phyloP scores from a whole-genome alignment of 2,113 vertebrate species.

The Indicator maculatus region DNA sequence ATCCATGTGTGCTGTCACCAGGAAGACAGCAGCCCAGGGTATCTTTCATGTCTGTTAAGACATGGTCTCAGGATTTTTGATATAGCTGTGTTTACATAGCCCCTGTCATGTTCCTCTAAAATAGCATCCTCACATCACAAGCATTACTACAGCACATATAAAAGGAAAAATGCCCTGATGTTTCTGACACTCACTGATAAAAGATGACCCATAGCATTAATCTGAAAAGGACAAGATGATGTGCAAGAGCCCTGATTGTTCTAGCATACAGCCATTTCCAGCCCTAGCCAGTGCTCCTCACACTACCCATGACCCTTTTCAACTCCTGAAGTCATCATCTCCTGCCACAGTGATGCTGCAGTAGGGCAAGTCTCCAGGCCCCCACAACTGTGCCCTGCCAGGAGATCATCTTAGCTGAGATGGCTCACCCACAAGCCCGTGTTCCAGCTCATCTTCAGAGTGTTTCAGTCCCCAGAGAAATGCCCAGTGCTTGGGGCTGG shows the following conservation, averaged over 20 bases:
- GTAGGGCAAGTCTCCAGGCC: not conserved
- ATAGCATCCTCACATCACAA: not conserved
- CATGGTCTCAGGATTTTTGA: not conserved
- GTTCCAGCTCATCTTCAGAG: too few relatives aligned
- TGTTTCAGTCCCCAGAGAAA: not conserved
- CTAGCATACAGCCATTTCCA: not conserved
- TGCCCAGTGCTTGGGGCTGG: too few relatives aligned
- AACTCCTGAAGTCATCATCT: too few relatives aligned
- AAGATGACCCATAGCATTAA: not conserved
- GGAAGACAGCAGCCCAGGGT: not conserved
- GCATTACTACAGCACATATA: not conserved
- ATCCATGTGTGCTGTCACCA: not conserved
- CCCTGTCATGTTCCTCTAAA: not conserved
- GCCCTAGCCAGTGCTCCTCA: too few relatives aligned
- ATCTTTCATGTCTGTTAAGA: not conserved
- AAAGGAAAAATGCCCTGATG: not conserved
- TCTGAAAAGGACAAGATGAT: not conserved
- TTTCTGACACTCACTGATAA: not conserved
- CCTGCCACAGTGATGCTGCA: not conserved
- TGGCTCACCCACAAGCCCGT: accelerated
- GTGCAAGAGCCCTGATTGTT: not conserved
- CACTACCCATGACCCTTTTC: not conserved
- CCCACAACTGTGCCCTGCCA: not conserved
- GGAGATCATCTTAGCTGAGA: not conserved
- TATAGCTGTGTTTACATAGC: not conserved